Conservation (phyloP, 2,113 vertebrate genomes). For the Plecotus auritus region DNA sequence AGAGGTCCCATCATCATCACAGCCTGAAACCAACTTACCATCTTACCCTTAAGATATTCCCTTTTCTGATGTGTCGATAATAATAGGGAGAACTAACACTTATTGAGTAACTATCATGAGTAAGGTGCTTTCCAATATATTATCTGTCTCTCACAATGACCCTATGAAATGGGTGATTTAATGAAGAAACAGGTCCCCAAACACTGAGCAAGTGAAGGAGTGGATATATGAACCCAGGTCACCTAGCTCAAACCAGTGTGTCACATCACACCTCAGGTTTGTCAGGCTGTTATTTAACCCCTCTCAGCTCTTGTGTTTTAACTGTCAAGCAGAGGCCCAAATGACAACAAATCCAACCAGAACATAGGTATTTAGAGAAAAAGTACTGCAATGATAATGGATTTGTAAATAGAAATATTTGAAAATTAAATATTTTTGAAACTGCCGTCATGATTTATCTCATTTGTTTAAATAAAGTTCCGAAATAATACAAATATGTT, state of each 20-base stretch:
- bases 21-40: not conserved
- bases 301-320: not conserved
- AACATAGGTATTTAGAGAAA: not conserved
- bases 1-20: not conserved
- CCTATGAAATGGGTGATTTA: not conserved
- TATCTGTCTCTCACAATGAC: not conserved
- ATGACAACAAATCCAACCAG: not conserved
- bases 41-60: not conserved
- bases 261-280: not conserved
- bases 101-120: not conserved
- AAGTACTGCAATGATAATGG: not conserved
- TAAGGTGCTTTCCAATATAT: not conserved
- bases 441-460: not conserved
- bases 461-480: constrained; percentile 9
- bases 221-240: not conserved
- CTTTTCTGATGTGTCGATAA: not conserved
- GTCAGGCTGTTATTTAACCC: not conserved
- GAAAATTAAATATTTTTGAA: constrained; percentile 26
- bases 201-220: not conserved
- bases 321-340: not conserved
- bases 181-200: not conserved
- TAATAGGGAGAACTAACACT: not conserved
- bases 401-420: not conserved
- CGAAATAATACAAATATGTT: not conserved
- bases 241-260: not conserved